phyloP scores from a whole-genome alignment of 2,888 invertebrate species.

The Ennomos fuscantarius region DNA sequence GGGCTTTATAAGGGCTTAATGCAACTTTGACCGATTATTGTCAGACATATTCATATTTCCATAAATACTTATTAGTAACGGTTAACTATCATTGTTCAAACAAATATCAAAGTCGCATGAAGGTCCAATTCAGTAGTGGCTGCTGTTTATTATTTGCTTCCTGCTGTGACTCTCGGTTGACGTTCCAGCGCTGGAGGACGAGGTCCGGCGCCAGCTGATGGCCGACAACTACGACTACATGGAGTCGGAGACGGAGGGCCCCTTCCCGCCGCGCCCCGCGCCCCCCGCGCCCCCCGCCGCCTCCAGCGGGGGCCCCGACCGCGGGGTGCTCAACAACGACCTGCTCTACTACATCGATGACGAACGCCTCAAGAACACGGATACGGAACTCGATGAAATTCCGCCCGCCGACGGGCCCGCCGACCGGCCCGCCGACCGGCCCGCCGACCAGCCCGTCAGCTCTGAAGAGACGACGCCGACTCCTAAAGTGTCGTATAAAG shows the following conservation, averaged over 20 bases:
- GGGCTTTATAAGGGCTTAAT: too few relatives aligned
- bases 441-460: not conserved
- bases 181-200: conserved; percentile 34
- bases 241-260: conserved; percentile 32
- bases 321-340: conserved; percentile 41
- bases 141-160: too few relatives aligned
- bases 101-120: too few relatives aligned
- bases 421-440: not conserved
- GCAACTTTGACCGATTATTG: too few relatives aligned
- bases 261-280: conserved; percentile 10
- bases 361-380: conserved; percentile 6
- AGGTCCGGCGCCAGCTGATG: conserved; percentile 55
- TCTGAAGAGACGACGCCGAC: conserved; percentile 19
- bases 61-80: too few relatives aligned
- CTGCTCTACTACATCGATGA: conserved; percentile 47
- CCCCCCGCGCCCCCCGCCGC: not conserved
- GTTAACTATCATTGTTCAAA: too few relatives aligned
- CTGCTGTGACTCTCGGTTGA: too few relatives aligned
- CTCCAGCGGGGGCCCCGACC: not conserved
- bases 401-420: not conserved
- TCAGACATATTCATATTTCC: too few relatives aligned
- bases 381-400: conserved; percentile 1
- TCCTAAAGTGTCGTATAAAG: conserved; percentile 48
- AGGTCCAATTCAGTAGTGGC: too few relatives aligned
- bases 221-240: conserved; percentile 62